A percentile compares a stretch with the other conserved stretches of the same genome.
phyloP scores from a whole-genome alignment of 1,140 invertebrate genomes.

The Paraescarpia echinospica region DNA sequence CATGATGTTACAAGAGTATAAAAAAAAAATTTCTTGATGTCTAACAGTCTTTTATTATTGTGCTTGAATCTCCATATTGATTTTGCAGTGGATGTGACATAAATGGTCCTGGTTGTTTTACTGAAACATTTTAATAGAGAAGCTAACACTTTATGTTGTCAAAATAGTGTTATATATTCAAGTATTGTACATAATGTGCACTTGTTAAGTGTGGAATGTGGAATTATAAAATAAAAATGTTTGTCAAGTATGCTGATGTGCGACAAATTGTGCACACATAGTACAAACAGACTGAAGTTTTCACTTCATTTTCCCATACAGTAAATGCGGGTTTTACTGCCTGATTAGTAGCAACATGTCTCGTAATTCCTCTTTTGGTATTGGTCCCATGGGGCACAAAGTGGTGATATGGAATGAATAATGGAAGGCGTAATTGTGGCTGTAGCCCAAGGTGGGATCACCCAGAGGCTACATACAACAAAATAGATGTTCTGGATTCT shows the following conservation, averaged over 20 bases:
- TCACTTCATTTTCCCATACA: background rate
- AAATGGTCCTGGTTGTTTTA: too few species aligned
- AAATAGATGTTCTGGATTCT: background rate
- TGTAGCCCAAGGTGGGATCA: background rate
- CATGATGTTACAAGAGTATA: background rate
- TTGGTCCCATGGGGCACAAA: background rate
- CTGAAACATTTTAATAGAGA: too few species aligned
- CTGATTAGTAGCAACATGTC: background rate
- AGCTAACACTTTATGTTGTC: background rate
- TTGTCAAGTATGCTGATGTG: background rate
- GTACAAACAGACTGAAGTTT: background rate
- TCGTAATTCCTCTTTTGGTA: background rate
- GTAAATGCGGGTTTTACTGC: background rate
- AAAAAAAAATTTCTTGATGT: background rate
- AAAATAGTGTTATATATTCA: background rate
- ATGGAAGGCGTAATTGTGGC: background rate
- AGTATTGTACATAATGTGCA: background rate
- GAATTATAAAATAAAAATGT: too few species aligned
- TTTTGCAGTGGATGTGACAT: background rate
- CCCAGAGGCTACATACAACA: background rate
- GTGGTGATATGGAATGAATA: background rate
- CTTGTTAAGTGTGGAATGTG: background rate
- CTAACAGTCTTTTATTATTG: background rate
- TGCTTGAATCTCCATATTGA: background rate
- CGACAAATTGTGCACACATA: background rate